Evolutionary conservation across 1,140 invertebrate species (phyloP), one percentile per base, ranked within the genome.

Genomic region (Drosophila bipectinata): DNA sequence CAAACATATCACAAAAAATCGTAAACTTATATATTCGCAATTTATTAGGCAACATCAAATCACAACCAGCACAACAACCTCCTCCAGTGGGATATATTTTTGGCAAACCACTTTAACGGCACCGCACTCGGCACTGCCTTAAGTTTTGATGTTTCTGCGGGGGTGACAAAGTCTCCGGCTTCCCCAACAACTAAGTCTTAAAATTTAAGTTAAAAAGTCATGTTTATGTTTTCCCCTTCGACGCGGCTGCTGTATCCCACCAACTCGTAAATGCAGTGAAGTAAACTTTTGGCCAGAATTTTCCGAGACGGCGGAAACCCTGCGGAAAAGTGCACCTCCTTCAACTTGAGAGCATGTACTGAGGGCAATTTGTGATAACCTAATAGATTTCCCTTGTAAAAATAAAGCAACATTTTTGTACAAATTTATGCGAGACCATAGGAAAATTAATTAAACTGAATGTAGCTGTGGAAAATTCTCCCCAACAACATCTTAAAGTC

Each of bases 1-100:
- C 26, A 52, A 44, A 44, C 52, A 63, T 21, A 45, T 3, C 32
- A 37, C 41, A 58, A 44, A 56, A 58, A 10, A 56, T 75, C 72
- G 72, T 75, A 37, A 74, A 72, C 54, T 73, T 73, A 47, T 57
- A 58, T 57, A 64, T 75, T 48, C 64, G 39, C 72, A 53, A 74
- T 75, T 75, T 75, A 74, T 74, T 75, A 66, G 69, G 45, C 18
- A 64, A 39, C 48, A 30, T 56, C 45, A 18, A 34, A 62, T 18
- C 32, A 34, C 24, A 28, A 63, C 49, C 52, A 21, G 32, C 24
- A 21, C 44, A 34, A 21, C 18, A 61, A 61, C 15, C 52, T 39
- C 45, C 12, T 32, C 3, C 37, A 45, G 41, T 1, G 12, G 62
- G 32, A 21, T 57, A 61, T 30, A 52, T 47, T 57, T 64, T 64